phyloP scores from a whole-genome alignment of 2,888 invertebrate species.

The Thecocarcelia acutangulata region DNA sequence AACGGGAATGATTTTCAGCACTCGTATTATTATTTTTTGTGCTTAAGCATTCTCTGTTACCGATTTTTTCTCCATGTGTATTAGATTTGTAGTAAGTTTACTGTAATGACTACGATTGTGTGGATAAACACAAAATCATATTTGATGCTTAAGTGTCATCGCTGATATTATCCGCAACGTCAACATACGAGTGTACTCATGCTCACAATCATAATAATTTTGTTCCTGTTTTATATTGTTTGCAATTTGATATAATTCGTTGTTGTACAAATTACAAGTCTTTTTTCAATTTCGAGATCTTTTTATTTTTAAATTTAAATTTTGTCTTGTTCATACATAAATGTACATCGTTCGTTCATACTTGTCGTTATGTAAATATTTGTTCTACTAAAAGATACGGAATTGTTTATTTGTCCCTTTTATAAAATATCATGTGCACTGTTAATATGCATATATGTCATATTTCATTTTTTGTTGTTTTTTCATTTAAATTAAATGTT shows the following conservation, averaged over 20 bases:
- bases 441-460: constrained; percentile 6
- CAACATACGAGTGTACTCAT: constrained; percentile 26
- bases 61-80: background rate
- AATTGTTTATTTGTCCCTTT: constrained; percentile 55
- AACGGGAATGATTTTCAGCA: no score
- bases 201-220: constrained; percentile 13
- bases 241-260: constrained; percentile 65
- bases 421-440: constrained; percentile 18
- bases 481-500: constrained; percentile 18
- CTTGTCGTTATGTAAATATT: constrained; percentile 48
- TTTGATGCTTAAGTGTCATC: constrained; percentile 42
- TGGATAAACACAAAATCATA: constrained; percentile 31
- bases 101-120: background rate
- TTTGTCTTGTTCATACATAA: constrained; percentile 29
- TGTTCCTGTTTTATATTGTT: constrained; percentile 54
- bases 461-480: background rate
- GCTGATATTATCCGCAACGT: constrained; percentile 28
- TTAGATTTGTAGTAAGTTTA: background rate
- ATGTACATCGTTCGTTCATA: background rate
- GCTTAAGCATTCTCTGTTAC: no score
- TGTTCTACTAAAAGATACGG: constrained; percentile 34
- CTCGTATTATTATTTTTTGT: no score
- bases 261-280: constrained; percentile 49
- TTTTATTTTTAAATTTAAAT: constrained; percentile 52
- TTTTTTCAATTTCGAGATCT: constrained; percentile 17